A percentile compares a stretch with the other conserved stretches of the same genome.
Conservation (phyloP, 2,888 invertebrate species). For the Sesia apiformis region DNA sequence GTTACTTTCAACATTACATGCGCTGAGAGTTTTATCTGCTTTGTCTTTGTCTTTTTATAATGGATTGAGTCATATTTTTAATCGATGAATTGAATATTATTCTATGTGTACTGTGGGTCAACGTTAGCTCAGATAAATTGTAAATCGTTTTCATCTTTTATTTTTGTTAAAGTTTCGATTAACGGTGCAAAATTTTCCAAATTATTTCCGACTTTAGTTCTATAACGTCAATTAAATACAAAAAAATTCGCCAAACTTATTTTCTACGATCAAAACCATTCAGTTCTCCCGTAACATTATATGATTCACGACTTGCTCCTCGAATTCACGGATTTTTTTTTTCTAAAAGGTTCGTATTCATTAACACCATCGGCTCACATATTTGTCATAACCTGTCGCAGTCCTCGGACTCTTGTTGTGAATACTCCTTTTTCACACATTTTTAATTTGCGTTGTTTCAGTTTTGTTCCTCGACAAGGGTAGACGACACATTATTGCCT, state of each 20-base stretch:
- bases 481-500: not conserved
- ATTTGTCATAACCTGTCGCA: slow-evolving; percentile 70
- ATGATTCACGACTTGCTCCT: slow-evolving; percentile 17
- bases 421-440: slow-evolving; percentile 60
- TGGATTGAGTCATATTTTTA: too few species aligned
- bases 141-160: too few species aligned
- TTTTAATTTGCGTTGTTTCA: slow-evolving; percentile 65
- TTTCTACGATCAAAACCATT: slow-evolving; percentile 20
- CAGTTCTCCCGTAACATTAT: slow-evolving; percentile 23
- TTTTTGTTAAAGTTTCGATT: too few species aligned
- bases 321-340: slow-evolving; percentile 33
- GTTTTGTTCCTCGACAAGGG: slow-evolving; percentile 44
- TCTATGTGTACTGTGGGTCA: too few species aligned
- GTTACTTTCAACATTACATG: too few species aligned
- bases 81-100: too few species aligned
- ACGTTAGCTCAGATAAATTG: too few species aligned
- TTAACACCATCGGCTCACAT: slow-evolving; percentile 71
- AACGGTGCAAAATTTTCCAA: too few species aligned
- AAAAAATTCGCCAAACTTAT: not conserved
- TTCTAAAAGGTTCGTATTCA: slow-evolving; percentile 66
- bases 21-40: too few species aligned
- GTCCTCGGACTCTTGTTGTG: slow-evolving; percentile 29
- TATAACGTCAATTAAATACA: too few species aligned
- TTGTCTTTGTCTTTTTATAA: too few species aligned
- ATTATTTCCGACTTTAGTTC: too few species aligned